Evolutionary conservation across 2,888 invertebrate species (phyloP), one percentile per base, ranked within the genome.

Genomic region (Pollenia amentaria): DNA sequence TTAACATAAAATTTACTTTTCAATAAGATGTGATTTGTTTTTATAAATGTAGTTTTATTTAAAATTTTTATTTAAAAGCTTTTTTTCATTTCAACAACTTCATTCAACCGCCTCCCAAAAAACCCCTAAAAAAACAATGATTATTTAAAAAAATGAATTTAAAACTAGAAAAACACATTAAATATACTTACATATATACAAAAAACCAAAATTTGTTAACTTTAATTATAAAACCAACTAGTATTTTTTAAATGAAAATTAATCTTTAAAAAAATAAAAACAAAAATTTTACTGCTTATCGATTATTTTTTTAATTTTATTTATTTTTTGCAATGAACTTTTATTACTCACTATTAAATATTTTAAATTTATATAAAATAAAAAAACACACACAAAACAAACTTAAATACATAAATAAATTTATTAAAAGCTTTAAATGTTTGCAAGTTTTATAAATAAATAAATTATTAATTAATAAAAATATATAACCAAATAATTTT

Each of bases 361-460:
- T 48, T 29, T 29, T 46, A 38, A 55, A 65, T 81, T 80, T 21
- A 51, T 72, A 51, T 12, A 65, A 70, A 78, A 40, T 67, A 60
- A 53, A 38, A 62, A 38, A 18, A 16, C 40, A 51, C n/a, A 65
- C 9, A 55, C 42, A 18, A 69, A 21, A 73, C n/a, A 46, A 65
- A 65, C 38, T 40, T 65, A n/a, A 64, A 53, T 46, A n/a, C n/a
- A n/a, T n/a, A 73, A 57, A 81, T 73, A 40, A 75, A 64, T 67
- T 62, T 67, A 81, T 29, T 67, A 67, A 79, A 73, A 46, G 87
- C 87, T 87, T 87, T 87, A 87, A 87, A 85, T 87, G 84, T 87
- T 87, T 85, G 85, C 81, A 85, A 78, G 78, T 82, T 85, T 85
- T 85, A 82, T 85, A 85, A 84, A 87, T 73, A 73, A 84, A 81